Base-by-base conservation (phyloP, 2,113 vertebrate genomes). In the Pungitius pungitius region DNA sequence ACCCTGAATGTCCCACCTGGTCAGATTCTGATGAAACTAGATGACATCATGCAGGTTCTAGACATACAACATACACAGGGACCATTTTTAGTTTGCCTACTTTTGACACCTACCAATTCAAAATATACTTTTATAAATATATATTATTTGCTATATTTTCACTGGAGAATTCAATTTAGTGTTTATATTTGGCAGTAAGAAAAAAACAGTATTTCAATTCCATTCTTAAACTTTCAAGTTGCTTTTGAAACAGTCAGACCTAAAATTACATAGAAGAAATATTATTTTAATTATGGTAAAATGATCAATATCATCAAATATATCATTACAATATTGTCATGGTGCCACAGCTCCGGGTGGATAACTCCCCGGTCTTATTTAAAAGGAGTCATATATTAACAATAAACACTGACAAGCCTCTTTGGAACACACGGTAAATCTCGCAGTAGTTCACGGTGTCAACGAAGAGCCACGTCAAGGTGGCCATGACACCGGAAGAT, bases 391-490 rank as follows among this genome's bases (percentile, higher is more conserved):
- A 22, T 2, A 45, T 4, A 40, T 17, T 8, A 18, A 54, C 56
- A 49, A 14, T 7, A 62, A 62, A 59, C 42, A 59, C n/a, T 8
- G 72, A 73, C 45, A 18, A 26, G 18, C 42, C 75, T 62, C 88
- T 85, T 84, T 88, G 82, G 83, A 77, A 86, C 60, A 40, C 3
- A 27, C 69, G 55, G 57, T 75, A 71, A 77, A 89, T 76, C 79
- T 71, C 58, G 24, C 71, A 59, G 66, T 37, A 22, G 56, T 66
- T 81, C 75, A 81, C 81, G 74, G 89, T 85, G 58, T n/a, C 11
- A 8, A n/a, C n/a, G 69, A 58, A 69, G 55, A 55, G n/a, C 8
- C 15, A 0, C 2, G 69, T 65, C 26, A 86, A 74, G 61, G 4
- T 17, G 22, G n/a, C 14, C 5, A 7, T 0, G 2, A 78, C 70